These are phyloP conservation scores for Anthoscopus minutus DNA, from an alignment of 2,113 vertebrate genomes.

Conservation along the genomic window DNA sequence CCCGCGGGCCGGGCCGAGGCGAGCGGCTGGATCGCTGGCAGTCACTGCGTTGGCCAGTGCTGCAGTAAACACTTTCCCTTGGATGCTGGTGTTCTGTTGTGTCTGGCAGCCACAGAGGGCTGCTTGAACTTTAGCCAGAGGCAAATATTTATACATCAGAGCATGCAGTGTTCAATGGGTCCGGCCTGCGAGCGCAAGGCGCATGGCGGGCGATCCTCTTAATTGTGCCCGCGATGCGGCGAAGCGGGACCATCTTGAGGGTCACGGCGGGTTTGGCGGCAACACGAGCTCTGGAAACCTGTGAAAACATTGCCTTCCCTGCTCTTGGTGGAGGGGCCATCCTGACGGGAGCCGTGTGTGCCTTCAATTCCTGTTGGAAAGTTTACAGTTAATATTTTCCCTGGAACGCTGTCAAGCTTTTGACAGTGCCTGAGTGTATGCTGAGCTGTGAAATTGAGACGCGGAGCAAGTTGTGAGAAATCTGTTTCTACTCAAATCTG, in stretches of 20 bases:
- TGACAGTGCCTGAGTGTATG: conserved; percentile 79
- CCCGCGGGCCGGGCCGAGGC: conserved; percentile 50
- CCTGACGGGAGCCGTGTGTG: conserved; percentile 58
- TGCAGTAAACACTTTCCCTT: conserved; percentile 80
- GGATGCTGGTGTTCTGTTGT: conserved; percentile 79
- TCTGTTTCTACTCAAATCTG: conserved; percentile 87
- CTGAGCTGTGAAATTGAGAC: conserved; percentile 80
- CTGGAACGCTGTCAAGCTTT: conserved; percentile 86
- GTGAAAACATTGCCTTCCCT: conserved; percentile 7
- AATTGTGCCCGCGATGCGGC: neutral
- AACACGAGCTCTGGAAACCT: neutral
- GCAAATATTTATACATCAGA: conserved; percentile 86
- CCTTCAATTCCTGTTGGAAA: conserved; percentile 76
- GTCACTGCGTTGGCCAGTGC: conserved; percentile 66
- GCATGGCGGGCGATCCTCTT: conserved; percentile 4
- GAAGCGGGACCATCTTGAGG: conserved; percentile 27
- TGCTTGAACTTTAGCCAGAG: conserved; percentile 85
- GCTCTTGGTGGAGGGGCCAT: neutral
- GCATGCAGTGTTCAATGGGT: conserved; percentile 76
- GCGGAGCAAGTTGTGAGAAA: conserved; percentile 78
- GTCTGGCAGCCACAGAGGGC: conserved; percentile 78
- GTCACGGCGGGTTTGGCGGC: neutral
- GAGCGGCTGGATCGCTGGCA: conserved; percentile 63
- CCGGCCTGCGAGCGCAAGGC: conserved; percentile 65
- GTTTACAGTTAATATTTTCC: conserved; percentile 87